Evolutionary conservation across 2,888 invertebrate genomes (phyloP).

Genomic region (Tridacna gigas): DNA sequence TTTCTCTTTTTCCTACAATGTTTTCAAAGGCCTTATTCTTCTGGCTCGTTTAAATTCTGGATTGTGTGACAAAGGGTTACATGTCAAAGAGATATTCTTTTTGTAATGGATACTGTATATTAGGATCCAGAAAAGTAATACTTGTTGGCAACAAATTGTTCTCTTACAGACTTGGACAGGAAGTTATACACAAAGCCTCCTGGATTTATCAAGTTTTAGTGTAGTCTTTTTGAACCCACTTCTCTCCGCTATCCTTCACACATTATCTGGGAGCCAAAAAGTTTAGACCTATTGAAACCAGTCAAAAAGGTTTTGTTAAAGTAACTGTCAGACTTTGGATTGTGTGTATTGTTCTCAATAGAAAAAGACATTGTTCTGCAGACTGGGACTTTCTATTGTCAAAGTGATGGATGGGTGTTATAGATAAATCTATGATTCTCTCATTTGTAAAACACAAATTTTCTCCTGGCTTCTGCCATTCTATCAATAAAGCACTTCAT

Average conservation of each 20-base stretch:
- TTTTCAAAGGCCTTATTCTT: too few species aligned
- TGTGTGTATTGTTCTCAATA: constrained; percentile 17
- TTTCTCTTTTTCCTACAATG: too few species aligned
- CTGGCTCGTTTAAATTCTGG: too few species aligned
- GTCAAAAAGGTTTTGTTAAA: constrained; percentile 9
- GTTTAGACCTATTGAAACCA: constrained; percentile 6
- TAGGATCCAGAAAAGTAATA: neutral
- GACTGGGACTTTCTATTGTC: constrained; percentile 16
- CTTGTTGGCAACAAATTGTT: constrained; percentile 5
- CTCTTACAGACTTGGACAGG: neutral
- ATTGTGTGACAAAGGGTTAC: too few species aligned
- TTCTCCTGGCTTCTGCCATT: neutral
- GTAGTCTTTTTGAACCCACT: neutral
- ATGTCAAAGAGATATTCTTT: too few species aligned
- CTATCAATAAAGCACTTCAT: constrained; percentile 9
- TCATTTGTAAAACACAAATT: constrained; percentile 18
- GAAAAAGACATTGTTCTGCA: constrained; percentile 11
- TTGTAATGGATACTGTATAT: too few species aligned
- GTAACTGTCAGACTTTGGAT: constrained; percentile 16
- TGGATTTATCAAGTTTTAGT: neutral
- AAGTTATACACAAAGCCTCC: neutral
- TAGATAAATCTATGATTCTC: constrained; percentile 22
- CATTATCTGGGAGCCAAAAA: neutral
- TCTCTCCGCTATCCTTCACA: neutral
- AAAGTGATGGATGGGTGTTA: constrained; percentile 14